These are phyloP conservation scores for Leucania comma DNA, from an alignment of 2,888 invertebrate genomes.

Conservation along the genomic window DNA sequence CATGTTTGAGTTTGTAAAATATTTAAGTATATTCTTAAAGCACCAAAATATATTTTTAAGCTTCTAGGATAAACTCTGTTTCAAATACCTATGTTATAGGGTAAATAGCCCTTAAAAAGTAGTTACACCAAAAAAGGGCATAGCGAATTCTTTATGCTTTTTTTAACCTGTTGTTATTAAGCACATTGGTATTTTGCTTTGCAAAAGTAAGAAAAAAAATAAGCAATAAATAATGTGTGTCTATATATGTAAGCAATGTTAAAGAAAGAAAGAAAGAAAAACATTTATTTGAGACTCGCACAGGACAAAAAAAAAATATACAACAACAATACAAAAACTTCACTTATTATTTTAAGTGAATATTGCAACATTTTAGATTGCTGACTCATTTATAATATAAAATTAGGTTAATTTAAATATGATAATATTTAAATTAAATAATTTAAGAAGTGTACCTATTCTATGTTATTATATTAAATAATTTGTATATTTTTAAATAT, in stretches of 20 bases:
- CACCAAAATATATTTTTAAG: background rate
- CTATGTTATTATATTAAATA: background rate
- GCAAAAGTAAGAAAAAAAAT: constrained; percentile 10
- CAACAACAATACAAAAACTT: no score
- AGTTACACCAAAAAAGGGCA: background rate
- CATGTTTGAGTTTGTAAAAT: background rate
- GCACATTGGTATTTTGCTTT: constrained; percentile 46
- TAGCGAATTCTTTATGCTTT: no score
- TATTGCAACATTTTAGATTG: background rate
- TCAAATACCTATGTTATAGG: background rate
- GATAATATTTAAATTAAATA: background rate
- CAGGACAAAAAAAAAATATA: no score
- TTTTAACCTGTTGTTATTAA: background rate
- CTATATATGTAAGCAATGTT: background rate
- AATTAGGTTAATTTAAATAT: background rate
- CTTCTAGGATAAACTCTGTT: background rate
- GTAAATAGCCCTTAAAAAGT: background rate
- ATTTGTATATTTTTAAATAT: background rate
- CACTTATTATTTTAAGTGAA: background rate
- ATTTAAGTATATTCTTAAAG: background rate
- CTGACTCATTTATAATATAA: background rate
- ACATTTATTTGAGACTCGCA: no score
- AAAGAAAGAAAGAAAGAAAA: no score
- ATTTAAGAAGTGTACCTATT: background rate
- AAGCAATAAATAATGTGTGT: constrained; percentile 41